phyloP scores from a whole-genome alignment of 2,113 vertebrate species.

The Todiramphus chloris region DNA sequence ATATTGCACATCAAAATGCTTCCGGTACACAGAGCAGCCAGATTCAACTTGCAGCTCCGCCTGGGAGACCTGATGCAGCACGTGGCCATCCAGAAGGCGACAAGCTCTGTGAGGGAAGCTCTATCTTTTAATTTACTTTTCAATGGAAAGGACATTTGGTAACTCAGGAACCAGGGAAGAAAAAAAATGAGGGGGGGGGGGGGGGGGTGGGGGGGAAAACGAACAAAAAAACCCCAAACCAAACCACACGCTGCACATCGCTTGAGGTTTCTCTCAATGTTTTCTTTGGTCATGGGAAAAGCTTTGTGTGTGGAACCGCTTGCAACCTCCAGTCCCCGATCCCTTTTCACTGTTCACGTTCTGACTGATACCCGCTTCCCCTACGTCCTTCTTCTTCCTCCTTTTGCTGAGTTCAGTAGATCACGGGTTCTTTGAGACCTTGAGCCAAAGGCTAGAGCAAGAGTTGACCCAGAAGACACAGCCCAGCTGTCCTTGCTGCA shows the following conservation, averaged over 20 bases:
- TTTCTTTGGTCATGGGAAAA: slow-evolving; percentile 69
- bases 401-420: slow-evolving; percentile 33
- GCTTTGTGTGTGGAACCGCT: slow-evolving; percentile 21
- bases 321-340: slow-evolving; percentile 1
- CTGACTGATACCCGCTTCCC: not conserved
- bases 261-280: slow-evolving; percentile 42
- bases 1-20: slow-evolving; percentile 93
- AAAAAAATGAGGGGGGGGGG: not conserved
- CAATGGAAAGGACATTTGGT: slow-evolving; percentile 56
- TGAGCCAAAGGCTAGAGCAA: slow-evolving; percentile 28
- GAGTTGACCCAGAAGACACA: not conserved
- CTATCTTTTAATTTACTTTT: not conserved
- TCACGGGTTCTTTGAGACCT: not conserved
- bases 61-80: slow-evolving; percentile 59
- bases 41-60: slow-evolving; percentile 45
- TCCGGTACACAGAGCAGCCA: slow-evolving; percentile 75
- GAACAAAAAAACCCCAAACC: not conserved
- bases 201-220: too few species aligned
- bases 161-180: slow-evolving; percentile 17
- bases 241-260: not conserved
- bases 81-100: slow-evolving; percentile 10
- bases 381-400: not conserved
- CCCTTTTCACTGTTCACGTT: not conserved
- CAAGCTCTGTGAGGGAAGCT: slow-evolving; percentile 57
- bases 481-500: slow-evolving; percentile 33